Base-by-base conservation (phyloP, 2,113 vertebrate genomes). In the Polypterus senegalus region DNA sequence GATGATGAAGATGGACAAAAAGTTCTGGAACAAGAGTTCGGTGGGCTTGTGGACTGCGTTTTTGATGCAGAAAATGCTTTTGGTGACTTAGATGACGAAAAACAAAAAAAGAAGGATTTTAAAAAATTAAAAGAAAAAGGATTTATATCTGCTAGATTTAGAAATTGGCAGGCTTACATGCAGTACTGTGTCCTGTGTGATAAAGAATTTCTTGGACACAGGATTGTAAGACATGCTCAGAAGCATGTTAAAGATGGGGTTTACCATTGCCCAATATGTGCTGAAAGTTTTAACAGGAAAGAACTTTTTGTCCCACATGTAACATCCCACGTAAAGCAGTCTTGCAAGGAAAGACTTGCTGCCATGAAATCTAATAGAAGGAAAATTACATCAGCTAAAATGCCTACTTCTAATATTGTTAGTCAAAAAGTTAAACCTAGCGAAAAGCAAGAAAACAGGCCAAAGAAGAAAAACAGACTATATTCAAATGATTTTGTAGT, bases 141-240 rank as follows among this genome's bases (percentile, higher is more conserved):
- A 5, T 97, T 92, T 46, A 91, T 97, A 78, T 97, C 93, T 5
- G 89, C 92, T 47, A 85, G 93, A 48, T 97, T 96, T 76, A 80
- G 92, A 63, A 97, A 98, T 75, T 97, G 93, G 93, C 93, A 97
- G 72, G 95, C 91, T 52, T 98, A 97, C 58, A 98, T 98, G 95
- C 95, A 98, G 69, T 98, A 98, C 77, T 98, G 95, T 61, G 91
- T 98, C 52, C 73, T 98, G 4, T 98, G 95, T 5, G 95, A 98
- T 79, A 97, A 97, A 74, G 95, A 98, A 74, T 98, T 98, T 59
- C 87, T 98, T 1, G 95, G 95, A 59, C 95, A 98, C 10, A 76
- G 95, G 75, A 97, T 98, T 74, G 92, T 98, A 46, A 86, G 94
- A 3, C 95, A 98, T 66, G 95, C 95, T 57, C 93, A 97, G 65